phyloP scores from a whole-genome alignment of 1,140 invertebrate species.

The Pogonus chalceus region DNA sequence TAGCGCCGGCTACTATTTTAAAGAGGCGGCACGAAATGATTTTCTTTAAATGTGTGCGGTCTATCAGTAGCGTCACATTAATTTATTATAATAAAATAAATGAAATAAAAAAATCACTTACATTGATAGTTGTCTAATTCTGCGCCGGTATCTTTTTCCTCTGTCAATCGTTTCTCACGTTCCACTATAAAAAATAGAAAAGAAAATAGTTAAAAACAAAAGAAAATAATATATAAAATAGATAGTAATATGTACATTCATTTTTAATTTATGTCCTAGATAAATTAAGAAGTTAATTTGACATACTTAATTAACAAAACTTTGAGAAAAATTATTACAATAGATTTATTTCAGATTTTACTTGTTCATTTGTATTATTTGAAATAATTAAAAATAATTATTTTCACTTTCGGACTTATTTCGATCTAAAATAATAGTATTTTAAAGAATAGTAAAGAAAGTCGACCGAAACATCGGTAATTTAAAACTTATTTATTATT shows the following conservation, averaged over 20 bases:
- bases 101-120: conserved; percentile 22
- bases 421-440: too few relatives aligned
- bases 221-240: conserved; percentile 6
- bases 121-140: conserved; percentile 22
- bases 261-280: not conserved
- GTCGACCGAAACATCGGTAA: too few relatives aligned
- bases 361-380: too few relatives aligned
- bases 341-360: too few relatives aligned
- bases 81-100: not conserved
- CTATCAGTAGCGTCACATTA: not conserved
- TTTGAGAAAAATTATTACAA: too few relatives aligned
- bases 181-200: conserved; percentile 24
- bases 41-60: not conserved
- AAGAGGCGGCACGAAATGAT: conserved; percentile 1
- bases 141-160: conserved; percentile 26
- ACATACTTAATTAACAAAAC: too few relatives aligned
- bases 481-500: too few relatives aligned
- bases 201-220: conserved; percentile 13
- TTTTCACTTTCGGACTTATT: too few relatives aligned
- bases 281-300: too few relatives aligned
- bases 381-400: too few relatives aligned
- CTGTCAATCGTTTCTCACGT: conserved; percentile 25
- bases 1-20: not conserved
- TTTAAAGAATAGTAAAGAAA: too few relatives aligned
- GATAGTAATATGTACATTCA: not conserved